A percentile compares a stretch with the other conserved stretches of the same genome.
Conservation (phyloP, 2,113 vertebrate species). For the Pantherophis guttatus region DNA sequence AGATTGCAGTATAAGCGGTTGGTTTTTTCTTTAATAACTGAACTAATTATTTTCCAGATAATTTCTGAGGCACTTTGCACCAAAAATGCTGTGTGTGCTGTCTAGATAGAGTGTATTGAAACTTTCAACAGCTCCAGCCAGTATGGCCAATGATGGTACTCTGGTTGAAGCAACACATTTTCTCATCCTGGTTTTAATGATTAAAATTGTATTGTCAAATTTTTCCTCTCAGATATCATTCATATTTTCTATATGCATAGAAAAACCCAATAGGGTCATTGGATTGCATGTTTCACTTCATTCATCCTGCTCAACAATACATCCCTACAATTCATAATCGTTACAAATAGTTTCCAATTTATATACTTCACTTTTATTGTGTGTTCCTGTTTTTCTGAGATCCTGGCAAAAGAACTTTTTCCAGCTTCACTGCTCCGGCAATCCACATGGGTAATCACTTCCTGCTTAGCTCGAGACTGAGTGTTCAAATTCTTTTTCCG, state of each 20-base stretch:
- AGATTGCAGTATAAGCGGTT: constrained; percentile 30
- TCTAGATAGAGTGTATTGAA: background rate
- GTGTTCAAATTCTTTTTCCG: too few species aligned
- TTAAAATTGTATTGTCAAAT: background rate
- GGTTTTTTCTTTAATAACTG: constrained; percentile 47
- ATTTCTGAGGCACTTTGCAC: constrained; percentile 31
- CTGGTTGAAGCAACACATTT: background rate
- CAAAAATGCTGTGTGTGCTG: background rate
- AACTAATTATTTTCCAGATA: constrained; percentile 15
- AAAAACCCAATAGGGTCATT: background rate
- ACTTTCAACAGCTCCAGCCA: background rate
- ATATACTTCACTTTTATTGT: background rate
- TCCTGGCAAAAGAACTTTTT: background rate
- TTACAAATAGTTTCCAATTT: background rate
- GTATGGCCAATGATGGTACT: background rate
- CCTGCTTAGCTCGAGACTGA: too few species aligned
- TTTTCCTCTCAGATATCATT: background rate
- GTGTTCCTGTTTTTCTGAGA: background rate
- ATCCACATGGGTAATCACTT: too few species aligned
- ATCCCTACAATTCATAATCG: background rate
- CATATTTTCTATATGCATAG: background rate
- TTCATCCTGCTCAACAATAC: background rate
- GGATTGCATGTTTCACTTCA: background rate
- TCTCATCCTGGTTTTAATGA: background rate
- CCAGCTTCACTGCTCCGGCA: too few species aligned